Evolutionary conservation across 1,140 invertebrate genomes (phyloP).

Genomic region (Dinoponera quadriceps): DNA sequence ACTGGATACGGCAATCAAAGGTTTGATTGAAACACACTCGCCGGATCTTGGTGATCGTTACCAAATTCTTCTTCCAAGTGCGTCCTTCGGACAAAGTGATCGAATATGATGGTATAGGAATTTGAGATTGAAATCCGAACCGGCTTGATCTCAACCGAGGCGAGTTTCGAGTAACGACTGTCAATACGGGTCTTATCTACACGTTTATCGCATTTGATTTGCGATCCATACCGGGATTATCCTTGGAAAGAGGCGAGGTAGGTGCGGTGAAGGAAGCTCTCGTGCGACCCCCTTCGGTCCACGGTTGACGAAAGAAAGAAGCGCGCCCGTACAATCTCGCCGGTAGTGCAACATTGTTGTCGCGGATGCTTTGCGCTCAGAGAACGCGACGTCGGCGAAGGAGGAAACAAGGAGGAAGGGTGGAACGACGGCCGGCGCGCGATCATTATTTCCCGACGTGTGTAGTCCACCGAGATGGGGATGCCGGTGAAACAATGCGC

Average conservation of each 20-base stretch:
- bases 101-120: no score
- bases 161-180: no score
- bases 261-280: conserved; percentile 2
- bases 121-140: no score
- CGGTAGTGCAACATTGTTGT: conserved; percentile 65
- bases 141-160: no score
- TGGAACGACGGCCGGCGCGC: conserved; percentile 40
- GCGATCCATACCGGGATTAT: not conserved
- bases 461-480: conserved; percentile 47
- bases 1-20: no score
- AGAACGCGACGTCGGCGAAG: conserved; percentile 46
- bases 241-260: not conserved
- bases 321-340: conserved; percentile 54
- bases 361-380: conserved; percentile 56
- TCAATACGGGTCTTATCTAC: no score
- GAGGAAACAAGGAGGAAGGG: conserved; percentile 43
- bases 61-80: no score
- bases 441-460: conserved; percentile 74
- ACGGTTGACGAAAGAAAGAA: conserved; percentile 40
- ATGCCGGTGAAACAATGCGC: conserved; percentile 73
- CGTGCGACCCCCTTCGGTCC: not conserved
- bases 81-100: no score
- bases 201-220: not conserved
- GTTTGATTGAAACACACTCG: no score
- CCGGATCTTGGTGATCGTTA: no score